Conservation (phyloP, 1,140 invertebrate species). For the Hirudo medicinalis region DNA sequence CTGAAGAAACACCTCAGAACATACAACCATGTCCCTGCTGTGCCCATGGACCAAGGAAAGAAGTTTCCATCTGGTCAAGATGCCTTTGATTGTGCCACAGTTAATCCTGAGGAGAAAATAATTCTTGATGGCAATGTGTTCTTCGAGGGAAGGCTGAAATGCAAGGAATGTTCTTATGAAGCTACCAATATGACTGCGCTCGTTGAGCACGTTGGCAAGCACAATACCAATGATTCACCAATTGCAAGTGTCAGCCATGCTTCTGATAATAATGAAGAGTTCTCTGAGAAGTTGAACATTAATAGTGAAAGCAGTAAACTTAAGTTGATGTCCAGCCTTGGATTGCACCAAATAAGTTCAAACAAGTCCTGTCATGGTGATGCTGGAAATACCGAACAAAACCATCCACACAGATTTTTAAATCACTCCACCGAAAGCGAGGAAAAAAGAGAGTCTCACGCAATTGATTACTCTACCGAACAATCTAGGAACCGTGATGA, state of each 20-base stretch:
- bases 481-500: slow-evolving; percentile 38
- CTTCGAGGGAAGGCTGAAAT: slow-evolving; percentile 26
- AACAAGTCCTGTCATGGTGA: not conserved
- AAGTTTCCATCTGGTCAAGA: not conserved
- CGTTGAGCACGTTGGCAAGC: slow-evolving; percentile 29
- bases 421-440: too few species aligned
- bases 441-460: not conserved
- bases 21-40: slow-evolving; percentile 30
- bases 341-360: not conserved
- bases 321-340: not conserved
- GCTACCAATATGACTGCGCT: slow-evolving; percentile 32
- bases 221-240: not conserved
- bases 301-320: not conserved
- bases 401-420: too few species aligned
- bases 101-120: not conserved
- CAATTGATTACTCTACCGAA: slow-evolving; percentile 28
- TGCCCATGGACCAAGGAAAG: not conserved
- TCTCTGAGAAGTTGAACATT: too few species aligned
- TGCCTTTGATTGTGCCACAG: not conserved
- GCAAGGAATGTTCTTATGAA: slow-evolving; percentile 32
- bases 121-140: not conserved
- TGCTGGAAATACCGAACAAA: not conserved
- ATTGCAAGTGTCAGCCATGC: not conserved
- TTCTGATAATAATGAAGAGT: not conserved
- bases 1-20: slow-evolving; percentile 39